A percentile compares a stretch with the other conserved stretches of the same genome.
phyloP scores from a whole-genome alignment of 1,140 invertebrate species.

The Drosophila ananassae region DNA sequence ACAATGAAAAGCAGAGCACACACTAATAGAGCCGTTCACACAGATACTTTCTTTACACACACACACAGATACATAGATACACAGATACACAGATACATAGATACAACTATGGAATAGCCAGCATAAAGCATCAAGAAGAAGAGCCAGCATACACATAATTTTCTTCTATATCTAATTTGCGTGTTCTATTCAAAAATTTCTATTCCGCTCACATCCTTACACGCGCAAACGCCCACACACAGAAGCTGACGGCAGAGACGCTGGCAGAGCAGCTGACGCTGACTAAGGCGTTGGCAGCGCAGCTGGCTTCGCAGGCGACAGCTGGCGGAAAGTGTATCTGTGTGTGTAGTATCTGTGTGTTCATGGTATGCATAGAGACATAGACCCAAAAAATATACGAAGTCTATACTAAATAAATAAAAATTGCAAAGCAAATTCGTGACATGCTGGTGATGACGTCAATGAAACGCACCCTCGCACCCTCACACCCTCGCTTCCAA shows the following conservation, averaged over 20 bases:
- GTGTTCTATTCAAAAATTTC: constrained; percentile 71
- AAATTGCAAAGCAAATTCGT: constrained; percentile 69
- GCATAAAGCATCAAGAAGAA: constrained; percentile 2
- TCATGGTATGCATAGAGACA: constrained; percentile 28
- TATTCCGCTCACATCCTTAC: constrained; percentile 74
- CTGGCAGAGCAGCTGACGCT: constrained; percentile 34
- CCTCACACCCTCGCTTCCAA: constrained; percentile 6
- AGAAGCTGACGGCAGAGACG: constrained; percentile 16
- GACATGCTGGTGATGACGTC: constrained; percentile 82
- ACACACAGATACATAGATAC: not conserved
- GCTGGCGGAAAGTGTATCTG: constrained; percentile 21
- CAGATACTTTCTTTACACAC: constrained; percentile 9
- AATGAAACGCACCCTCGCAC: constrained; percentile 52
- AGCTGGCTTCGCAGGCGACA: constrained; percentile 31
- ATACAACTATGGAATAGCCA: not conserved
- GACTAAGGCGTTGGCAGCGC: constrained; percentile 2
- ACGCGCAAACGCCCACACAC: constrained; percentile 77
- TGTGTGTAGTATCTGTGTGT: constrained; percentile 14
- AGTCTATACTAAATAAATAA: constrained; percentile 45
- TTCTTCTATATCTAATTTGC: constrained; percentile 75
- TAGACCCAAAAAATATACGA: constrained; percentile 35
- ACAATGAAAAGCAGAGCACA: constrained; percentile 38
- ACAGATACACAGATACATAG: too few species aligned
- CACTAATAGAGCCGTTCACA: constrained; percentile 67
- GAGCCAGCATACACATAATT: constrained; percentile 56